These are phyloP conservation scores for Notoglanidium macrostoma DNA, from an alignment of 2,797 vertebrate genomes.

Conservation along the genomic window DNA sequence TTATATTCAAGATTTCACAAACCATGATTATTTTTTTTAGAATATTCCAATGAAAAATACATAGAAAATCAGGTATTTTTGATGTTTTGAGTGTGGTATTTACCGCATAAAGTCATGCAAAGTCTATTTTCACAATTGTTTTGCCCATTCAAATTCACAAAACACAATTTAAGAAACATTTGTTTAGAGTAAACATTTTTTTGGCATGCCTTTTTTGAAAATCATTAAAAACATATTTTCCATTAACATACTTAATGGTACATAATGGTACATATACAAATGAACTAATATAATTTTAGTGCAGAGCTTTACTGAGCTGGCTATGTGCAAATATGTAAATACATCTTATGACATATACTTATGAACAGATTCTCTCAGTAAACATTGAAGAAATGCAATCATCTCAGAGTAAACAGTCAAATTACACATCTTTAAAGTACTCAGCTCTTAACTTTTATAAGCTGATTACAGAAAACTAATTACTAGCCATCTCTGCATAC, in stretches of 20 bases:
- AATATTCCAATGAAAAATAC: not conserved
- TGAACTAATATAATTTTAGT: too few species aligned
- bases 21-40: not conserved
- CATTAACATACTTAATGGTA: not conserved
- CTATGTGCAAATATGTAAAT: not conserved
- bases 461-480: conserved; percentile 32
- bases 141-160: too few species aligned
- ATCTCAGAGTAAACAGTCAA: conserved; percentile 2
- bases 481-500: not conserved
- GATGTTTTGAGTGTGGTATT: not conserved
- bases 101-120: not conserved
- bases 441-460: not conserved
- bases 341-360: not conserved
- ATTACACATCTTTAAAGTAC: conserved; percentile 4
- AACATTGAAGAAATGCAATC: not conserved
- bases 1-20: not conserved
- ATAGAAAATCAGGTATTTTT: not conserved
- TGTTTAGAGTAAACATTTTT: not conserved
- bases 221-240: not conserved
- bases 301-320: not conserved
- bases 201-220: not conserved
- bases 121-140: not conserved
- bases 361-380: not conserved
- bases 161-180: not conserved
- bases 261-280: not conserved